phyloP scores from a whole-genome alignment of 2,888 invertebrate species.

The Pemphredon lugubris region DNA sequence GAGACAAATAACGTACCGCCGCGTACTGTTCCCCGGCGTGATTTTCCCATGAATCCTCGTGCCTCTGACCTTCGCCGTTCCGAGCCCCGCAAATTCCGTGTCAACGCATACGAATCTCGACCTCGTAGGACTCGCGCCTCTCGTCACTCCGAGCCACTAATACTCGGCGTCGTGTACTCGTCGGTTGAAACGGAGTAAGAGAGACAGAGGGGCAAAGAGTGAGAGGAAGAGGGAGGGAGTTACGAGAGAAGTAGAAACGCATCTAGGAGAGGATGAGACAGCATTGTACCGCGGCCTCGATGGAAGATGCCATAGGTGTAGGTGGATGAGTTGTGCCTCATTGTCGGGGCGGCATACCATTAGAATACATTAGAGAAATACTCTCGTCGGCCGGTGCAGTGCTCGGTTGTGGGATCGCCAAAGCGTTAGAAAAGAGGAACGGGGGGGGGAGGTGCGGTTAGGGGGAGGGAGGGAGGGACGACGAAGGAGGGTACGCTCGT shows the following conservation, averaged over 20 bases:
- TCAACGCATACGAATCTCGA: slow-evolving; percentile 51
- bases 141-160: slow-evolving; percentile 2
- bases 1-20: no score
- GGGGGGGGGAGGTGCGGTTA: not conserved
- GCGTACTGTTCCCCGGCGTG: no score
- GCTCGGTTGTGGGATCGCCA: slow-evolving; percentile 17
- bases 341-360: slow-evolving; percentile 80
- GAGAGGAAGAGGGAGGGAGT: slow-evolving; percentile 35
- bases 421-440: slow-evolving; percentile 49
- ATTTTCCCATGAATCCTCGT: no score
- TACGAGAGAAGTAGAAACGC: slow-evolving; percentile 57
- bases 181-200: slow-evolving; percentile 11
- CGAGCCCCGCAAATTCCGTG: slow-evolving; percentile 50
- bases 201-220: slow-evolving; percentile 21
- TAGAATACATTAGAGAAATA: slow-evolving; percentile 78
- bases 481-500: slow-evolving; percentile 41
- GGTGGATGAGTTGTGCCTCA: slow-evolving; percentile 79
- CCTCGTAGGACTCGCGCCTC: not conserved
- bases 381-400: slow-evolving; percentile 22
- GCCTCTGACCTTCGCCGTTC: no score
- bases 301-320: slow-evolving; percentile 68
- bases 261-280: slow-evolving; percentile 56
- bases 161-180: slow-evolving; percentile 3
- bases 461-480: not conserved
- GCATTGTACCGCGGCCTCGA: slow-evolving; percentile 54